Evolutionary conservation across 2,113 vertebrate genomes (phyloP), one percentile per base, ranked within the genome.

Genomic region (Athene noctua): DNA sequence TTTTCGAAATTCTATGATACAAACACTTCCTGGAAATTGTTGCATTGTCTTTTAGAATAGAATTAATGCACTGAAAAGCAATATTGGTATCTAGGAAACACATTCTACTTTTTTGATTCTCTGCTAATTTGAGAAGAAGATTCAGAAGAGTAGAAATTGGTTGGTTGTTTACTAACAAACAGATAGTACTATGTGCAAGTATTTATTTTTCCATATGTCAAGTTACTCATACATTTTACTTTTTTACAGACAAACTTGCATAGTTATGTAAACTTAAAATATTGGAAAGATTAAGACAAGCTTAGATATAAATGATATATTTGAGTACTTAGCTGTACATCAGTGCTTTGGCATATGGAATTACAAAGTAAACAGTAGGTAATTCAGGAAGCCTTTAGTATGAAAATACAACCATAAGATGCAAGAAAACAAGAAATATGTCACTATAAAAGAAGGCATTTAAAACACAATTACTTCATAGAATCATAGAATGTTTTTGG

Each of bases 291-390:
- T 49, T 94, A 95, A 47, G 42, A 63, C 1, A 44, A 89, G 7
- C 38, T 94, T 78, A 89, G 84, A 95, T 59, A 68, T 55, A 87
- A 90, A 68, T 77, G 2, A 62, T 81, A 16, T 61, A 68, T 40
- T 51, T 93, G 71, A 94, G 52, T 74, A 96, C 86, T 90, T 80
- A 74, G n/a, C 55, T 80, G 34, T 75, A 63, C 40, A 68, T 92
- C 65, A 96, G 26, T 94, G 75, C 47, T 87, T 89, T 94, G 68
- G n/a, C 80, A 85, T 38, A 74, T 23, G 51, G 42, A 77, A 73
- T 80, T 90, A 44, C 17, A 46, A 40, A 42, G 84, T 74, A 92
- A 96, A 92, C 34, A 87, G 34, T 30, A 80, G 55, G 47, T 36
- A 94, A 88, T 74, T 70, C 42, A 75, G 82, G 63, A 71, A 90